These are phyloP conservation scores for Dichetophora obliterata DNA, from an alignment of 2,888 invertebrate species.

Conservation along the genomic window DNA sequence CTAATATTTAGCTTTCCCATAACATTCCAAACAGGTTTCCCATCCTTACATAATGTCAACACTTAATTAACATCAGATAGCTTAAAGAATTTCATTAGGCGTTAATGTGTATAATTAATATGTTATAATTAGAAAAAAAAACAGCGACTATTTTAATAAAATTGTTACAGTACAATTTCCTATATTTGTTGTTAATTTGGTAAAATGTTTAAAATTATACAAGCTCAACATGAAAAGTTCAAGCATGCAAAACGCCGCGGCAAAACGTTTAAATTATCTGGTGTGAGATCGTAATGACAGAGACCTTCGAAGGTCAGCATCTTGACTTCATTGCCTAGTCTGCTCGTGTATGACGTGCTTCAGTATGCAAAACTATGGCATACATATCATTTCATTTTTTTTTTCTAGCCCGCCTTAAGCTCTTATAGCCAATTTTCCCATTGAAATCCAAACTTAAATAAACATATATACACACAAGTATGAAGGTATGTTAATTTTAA, in stretches of 20 bases:
- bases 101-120: constrained; percentile 10
- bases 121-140: background rate
- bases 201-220: background rate
- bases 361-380: background rate
- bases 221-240: background rate
- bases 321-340: no score
- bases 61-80: background rate
- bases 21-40: background rate
- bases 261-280: background rate
- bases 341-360: background rate
- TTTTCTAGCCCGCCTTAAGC: background rate
- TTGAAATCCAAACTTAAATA: background rate
- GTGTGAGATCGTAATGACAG: background rate
- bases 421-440: background rate
- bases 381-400: background rate
- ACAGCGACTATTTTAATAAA: background rate
- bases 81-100: background rate
- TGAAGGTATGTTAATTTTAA: no score
- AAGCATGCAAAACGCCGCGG: background rate
- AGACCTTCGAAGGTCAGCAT: constrained; percentile 12
- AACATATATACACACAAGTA: background rate
- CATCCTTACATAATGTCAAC: background rate
- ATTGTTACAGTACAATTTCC: background rate
- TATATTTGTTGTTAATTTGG: background rate
- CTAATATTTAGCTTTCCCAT: no score